Evolutionary conservation across 1,140 invertebrate genomes (phyloP), one percentile per base, ranked within the genome.

Genomic region (Eumaeus atala): DNA sequence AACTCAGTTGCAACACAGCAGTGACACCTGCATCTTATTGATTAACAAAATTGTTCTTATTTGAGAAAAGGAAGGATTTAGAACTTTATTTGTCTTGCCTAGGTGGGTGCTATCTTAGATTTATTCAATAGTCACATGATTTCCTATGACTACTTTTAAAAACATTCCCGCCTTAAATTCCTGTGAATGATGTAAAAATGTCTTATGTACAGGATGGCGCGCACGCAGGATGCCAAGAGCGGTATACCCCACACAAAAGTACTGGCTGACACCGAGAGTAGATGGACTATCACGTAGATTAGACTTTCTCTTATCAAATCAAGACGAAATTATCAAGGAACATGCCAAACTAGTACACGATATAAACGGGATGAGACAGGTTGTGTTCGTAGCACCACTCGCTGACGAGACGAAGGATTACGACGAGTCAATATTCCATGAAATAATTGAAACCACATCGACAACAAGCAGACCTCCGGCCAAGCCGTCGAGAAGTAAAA

Each of bases 341-440:
- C 83, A 86, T 40, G 80, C 83, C 0, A 86, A 84, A 62, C 56
- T 86, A 8, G 83, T 86, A 0, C 80, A 81, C 50, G 83, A 86
- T 54, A 86, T 86, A 48, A 86, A 86, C 48, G 66, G 83, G 12
- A 54, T 86, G 5, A 67, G 61, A 9, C 80, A 86, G 53, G 64
- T 70, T 7, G 67, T 79, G n/a, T 79, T 70, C 42, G 65, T 84
- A 0, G 58, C 69, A 1, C 78, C 80, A 0, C 38, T 80, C 0
- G 50, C 56, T 0, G 77, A 81, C 17, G 73, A 82, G 0, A 66
- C 51, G 10, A 70, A 66, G 48, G 83, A 86, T 48, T 86, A 86
- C 51, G 83, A 86, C 3, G 83, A 86, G 9, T 77, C 80, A 0
- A 74, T 86, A 17, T 82, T 79, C 47, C 69, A 72, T 18, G 82